Evolutionary conservation across 1,140 invertebrate genomes (phyloP), one percentile per base, ranked within the genome.

Genomic region (Apis cerana): DNA sequence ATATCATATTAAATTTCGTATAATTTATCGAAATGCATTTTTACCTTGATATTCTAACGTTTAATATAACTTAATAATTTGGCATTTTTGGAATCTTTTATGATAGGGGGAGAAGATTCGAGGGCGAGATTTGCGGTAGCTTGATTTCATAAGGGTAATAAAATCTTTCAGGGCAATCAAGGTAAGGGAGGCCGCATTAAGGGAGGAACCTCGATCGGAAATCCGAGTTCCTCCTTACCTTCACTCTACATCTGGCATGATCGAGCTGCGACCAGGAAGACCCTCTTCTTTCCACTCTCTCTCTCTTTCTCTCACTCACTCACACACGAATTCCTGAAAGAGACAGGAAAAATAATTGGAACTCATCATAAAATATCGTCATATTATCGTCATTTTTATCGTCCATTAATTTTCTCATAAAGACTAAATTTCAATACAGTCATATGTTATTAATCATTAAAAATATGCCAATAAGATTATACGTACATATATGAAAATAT

Each of bases 171-270:
- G n/a, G 80, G 58, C 75, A 78, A 82, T 82, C 80, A 59, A 43
- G 76, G 69, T 65, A 71, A 77, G 75, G 82, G 76, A 80, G 76
- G 52, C 77, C 86, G 52, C 70, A 74, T 67, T 77, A 70, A 85
- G 75, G 77, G 80, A 69, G 82, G 75, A 81, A 68, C 64, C 80
- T 75, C 62, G 83, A 87, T 87, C 85, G 87, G 85, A 88, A 88
- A 88, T 88, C 87, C 85, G 83, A 80, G 80, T 76, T 84, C 86
- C 81, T 85, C 80, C 77, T 72, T 67, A 75, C 76, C 76, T 88
- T 85, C 83, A 68, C 78, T 48, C 23, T 85, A 72, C 87, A 88
- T 88, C 85, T 88, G 87, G 82, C 85, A 85, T 71, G 61, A 62
- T 87, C 71, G 50, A 21, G 61, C 76, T n/a, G 54, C 59, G 33